phyloP scores from a whole-genome alignment of 2,113 vertebrate species.

The Python bivittatus region DNA sequence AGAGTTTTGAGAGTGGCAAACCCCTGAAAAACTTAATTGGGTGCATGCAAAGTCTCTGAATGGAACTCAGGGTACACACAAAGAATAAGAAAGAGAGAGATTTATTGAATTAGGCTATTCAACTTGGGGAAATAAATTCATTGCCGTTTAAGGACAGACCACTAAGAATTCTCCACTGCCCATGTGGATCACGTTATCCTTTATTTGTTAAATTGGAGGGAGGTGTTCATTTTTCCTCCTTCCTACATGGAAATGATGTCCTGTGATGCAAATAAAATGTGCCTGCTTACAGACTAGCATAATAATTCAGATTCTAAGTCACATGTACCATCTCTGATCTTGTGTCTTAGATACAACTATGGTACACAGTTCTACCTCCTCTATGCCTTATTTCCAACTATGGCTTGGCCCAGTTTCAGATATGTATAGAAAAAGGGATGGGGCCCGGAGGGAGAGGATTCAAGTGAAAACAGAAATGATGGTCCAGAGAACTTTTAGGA shows the following conservation, averaged over 20 bases:
- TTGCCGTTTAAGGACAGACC: not conserved
- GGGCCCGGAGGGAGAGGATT: not conserved
- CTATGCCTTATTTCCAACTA: not conserved
- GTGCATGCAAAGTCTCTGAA: not conserved
- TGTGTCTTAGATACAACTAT: not conserved
- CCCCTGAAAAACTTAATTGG: not conserved
- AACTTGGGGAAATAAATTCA: not conserved
- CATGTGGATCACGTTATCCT: not conserved
- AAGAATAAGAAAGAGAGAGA: not conserved
- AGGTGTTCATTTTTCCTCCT: not conserved
- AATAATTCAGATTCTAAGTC: not conserved
- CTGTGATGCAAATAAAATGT: not conserved
- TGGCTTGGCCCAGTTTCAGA: not conserved
- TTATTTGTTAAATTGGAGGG: not conserved
- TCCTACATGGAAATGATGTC: not conserved
- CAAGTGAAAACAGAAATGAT: not conserved
- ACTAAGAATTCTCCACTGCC: not conserved
- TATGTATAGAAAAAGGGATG: not conserved
- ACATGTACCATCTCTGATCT: not conserved
- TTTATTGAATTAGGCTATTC: not conserved
- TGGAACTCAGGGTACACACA: not conserved
- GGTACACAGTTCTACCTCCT: not conserved
- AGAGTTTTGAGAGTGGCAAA: not conserved
- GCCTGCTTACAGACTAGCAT: not conserved
- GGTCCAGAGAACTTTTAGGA: not conserved